A percentile compares a stretch with the other conserved stretches of the same genome.
Conservation (phyloP, 2,888 invertebrate genomes). For the Patella caerulea region DNA sequence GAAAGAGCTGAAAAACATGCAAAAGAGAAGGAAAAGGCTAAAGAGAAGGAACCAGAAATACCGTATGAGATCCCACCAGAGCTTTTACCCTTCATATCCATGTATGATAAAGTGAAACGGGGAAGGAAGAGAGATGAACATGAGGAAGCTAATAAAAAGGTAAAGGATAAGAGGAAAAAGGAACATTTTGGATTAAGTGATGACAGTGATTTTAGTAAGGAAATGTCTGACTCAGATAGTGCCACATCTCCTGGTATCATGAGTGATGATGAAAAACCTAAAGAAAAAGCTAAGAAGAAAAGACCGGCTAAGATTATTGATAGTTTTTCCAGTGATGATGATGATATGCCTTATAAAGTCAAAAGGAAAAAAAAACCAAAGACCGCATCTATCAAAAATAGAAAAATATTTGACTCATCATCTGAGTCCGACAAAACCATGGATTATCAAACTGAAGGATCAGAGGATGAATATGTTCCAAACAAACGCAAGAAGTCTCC, state of each 20-base stretch:
- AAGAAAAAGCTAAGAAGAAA: constrained; percentile 27
- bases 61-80: constrained; percentile 32
- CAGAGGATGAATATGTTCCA: constrained; percentile 32
- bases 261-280: constrained; percentile 18
- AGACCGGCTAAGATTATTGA: constrained; percentile 28
- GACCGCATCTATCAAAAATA: constrained; percentile 29
- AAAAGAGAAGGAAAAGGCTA: constrained; percentile 45
- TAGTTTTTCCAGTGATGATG: constrained; percentile 32
- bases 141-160: constrained; percentile 53
- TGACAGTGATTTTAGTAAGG: constrained; percentile 50
- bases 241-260: constrained; percentile 17
- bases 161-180: constrained; percentile 56
- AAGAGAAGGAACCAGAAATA: constrained; percentile 44
- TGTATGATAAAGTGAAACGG: constrained; percentile 87
- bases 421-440: constrained; percentile 36
- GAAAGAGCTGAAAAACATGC: constrained; percentile 33
- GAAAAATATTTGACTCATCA: constrained; percentile 41
- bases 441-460: constrained; percentile 24
- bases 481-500: constrained; percentile 27
- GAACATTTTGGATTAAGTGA: constrained; percentile 50
- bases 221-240: constrained; percentile 50
- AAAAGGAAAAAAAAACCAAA: constrained; percentile 40
- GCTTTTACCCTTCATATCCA: constrained; percentile 89
- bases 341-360: constrained; percentile 21
- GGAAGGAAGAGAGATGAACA: constrained; percentile 70